These are phyloP conservation scores for Plebejus melissa DNA, from an alignment of 2,888 invertebrate species.

Conservation along the genomic window DNA sequence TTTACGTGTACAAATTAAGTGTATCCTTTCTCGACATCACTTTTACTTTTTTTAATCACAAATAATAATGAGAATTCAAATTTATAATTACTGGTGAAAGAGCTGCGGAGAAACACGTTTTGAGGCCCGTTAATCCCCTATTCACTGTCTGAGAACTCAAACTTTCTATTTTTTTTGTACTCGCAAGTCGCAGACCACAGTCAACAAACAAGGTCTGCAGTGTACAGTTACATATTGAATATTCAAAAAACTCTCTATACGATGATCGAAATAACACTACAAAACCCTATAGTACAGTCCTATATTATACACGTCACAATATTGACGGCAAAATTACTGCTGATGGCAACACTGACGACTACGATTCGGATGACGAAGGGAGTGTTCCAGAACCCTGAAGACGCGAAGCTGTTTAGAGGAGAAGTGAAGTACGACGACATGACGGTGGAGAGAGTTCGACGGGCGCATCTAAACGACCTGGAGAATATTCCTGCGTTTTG, in stretches of 20 bases:
- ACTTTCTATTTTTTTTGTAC: conserved; percentile 11
- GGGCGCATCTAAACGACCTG: conserved; percentile 85
- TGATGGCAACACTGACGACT: conserved; percentile 48
- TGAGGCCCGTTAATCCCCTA: neutral
- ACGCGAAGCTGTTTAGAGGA: conserved; percentile 49
- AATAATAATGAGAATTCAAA: neutral
- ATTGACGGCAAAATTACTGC: conserved; percentile 56
- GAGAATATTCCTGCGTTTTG: conserved; percentile 85
- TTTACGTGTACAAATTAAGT: too few species aligned
- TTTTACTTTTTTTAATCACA: neutral
- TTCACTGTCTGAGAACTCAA: neutral
- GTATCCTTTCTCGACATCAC: neutral
- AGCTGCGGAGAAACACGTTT: neutral
- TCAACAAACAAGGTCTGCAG: neutral
- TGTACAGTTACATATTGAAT: neutral
- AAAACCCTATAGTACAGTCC: conserved; percentile 47
- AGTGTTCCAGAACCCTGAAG: conserved; percentile 60
- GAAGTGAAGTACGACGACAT: conserved; percentile 62
- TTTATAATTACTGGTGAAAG: neutral
- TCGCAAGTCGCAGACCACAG: neutral
- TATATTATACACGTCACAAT: conserved; percentile 60
- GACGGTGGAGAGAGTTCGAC: conserved; percentile 56
- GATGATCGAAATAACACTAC: neutral
- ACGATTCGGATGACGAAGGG: conserved; percentile 47
- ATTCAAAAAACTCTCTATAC: neutral